A percentile compares a stretch with the other conserved stretches of the same genome.
Evolutionary conservation across 2,888 invertebrate genomes (phyloP).

Genomic region (Pollenia amentaria): DNA sequence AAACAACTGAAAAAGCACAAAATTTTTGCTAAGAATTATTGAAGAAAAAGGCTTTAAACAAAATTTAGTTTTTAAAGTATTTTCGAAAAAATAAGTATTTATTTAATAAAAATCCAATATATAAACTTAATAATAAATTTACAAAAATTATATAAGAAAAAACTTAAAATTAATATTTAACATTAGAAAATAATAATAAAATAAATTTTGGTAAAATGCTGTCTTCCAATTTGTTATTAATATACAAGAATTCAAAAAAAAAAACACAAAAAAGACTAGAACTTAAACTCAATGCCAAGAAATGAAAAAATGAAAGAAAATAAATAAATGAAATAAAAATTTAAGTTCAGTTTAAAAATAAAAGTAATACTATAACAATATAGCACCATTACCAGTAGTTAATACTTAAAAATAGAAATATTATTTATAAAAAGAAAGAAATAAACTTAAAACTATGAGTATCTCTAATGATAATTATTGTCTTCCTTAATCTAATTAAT

Average conservation of each 20-base stretch:
- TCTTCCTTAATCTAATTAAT: conserved; percentile 45
- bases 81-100: conserved; percentile 46
- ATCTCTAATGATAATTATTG: conserved; percentile 66
- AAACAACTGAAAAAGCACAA: neutral
- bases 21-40: neutral
- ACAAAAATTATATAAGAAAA: conserved; percentile 28
- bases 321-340: conserved; percentile 28
- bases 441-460: conserved; percentile 62
- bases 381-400: conserved; percentile 74
- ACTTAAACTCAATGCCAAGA: conserved; percentile 71
- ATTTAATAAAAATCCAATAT: conserved; percentile 47
- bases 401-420: conserved; percentile 27
- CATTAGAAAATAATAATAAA: conserved; percentile 61
- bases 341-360: conserved; percentile 10
- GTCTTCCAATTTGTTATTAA: conserved; percentile 61
- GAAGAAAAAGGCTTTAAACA: conserved; percentile 28
- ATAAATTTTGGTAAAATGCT: conserved; percentile 74
- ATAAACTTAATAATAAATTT: conserved; percentile 62
- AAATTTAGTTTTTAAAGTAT: conserved; percentile 45
- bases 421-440: conserved; percentile 14
- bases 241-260: conserved; percentile 48
- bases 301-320: neutral
- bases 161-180: conserved; percentile 76
- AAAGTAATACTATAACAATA: conserved; percentile 64
- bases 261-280: conserved; percentile 60